A percentile compares a stretch with the other conserved stretches of the same genome.
phyloP scores from a whole-genome alignment of 2,888 invertebrate species.

The Oscheius sp. region DNA sequence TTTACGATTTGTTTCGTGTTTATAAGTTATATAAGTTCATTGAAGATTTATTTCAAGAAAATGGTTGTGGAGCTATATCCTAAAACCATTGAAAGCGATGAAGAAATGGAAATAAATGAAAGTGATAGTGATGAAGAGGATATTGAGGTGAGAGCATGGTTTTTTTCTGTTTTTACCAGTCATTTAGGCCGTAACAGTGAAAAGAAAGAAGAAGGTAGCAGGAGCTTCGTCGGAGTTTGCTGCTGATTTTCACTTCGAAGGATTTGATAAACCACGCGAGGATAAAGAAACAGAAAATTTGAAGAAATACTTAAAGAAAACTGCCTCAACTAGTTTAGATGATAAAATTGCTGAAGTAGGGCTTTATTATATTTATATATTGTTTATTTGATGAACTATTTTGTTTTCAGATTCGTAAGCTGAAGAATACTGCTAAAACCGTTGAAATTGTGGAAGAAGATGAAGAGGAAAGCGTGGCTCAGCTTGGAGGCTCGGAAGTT shows the following conservation, averaged over 20 bases:
- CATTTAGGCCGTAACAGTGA: slow-evolving; percentile 50
- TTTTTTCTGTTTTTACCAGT: no score
- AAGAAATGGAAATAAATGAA: slow-evolving; percentile 54
- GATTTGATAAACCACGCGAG: slow-evolving; percentile 23
- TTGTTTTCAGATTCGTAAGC: slow-evolving; percentile 30
- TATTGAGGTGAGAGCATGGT: slow-evolving; percentile 24
- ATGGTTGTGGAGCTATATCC: slow-evolving; percentile 42
- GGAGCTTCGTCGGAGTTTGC: slow-evolving; percentile 56
- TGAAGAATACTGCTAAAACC: slow-evolving; percentile 48
- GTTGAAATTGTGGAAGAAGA: slow-evolving; percentile 40
- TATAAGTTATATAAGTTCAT: background rate
- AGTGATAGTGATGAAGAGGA: slow-evolving; percentile 45
- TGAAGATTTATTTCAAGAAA: background rate
- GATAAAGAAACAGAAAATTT: slow-evolving; percentile 51
- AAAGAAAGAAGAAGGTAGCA: slow-evolving; percentile 58
- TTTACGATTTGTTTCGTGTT: background rate
- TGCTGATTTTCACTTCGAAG: slow-evolving; percentile 54
- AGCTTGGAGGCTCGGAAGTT: slow-evolving; percentile 53
- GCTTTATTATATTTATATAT: slow-evolving; percentile 6
- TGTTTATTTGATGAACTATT: background rate
- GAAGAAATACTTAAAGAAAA: slow-evolving; percentile 61
- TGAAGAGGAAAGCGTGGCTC: slow-evolving; percentile 55
- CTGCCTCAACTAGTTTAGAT: slow-evolving; percentile 57
- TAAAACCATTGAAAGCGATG: slow-evolving; percentile 54
- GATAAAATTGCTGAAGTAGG: slow-evolving; percentile 62